Percentiles rank a stretch among this genome's conserved stretches.
phyloP scores from a whole-genome alignment of 2,888 invertebrate species.

The Folsomia candida region DNA sequence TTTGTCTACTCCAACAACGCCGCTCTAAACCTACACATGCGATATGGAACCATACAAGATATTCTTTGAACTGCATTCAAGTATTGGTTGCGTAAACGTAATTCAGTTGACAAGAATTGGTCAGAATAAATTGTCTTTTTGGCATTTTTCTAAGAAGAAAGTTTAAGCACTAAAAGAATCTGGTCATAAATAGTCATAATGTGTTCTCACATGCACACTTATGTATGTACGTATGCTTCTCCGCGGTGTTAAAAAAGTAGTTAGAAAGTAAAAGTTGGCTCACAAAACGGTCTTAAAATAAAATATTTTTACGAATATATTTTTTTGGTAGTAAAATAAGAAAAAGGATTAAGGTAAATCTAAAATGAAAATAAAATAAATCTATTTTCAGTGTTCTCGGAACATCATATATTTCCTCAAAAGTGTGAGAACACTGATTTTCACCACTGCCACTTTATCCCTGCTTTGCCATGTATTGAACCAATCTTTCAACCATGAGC shows the following conservation, averaged over 20 bases:
- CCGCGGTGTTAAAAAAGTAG: not conserved
- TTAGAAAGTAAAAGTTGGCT: not conserved
- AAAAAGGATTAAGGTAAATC: not conserved
- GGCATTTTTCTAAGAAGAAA: not conserved
- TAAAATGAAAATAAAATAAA: not conserved
- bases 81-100: too few species aligned
- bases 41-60: too few species aligned
- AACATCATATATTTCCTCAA: too few species aligned
- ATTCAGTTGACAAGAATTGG: too few species aligned
- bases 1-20: conserved; percentile 3
- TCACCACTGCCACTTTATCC: too few species aligned
- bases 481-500: not conserved
- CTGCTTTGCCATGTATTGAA: too few species aligned
- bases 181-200: too few species aligned
- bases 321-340: not conserved
- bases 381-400: not conserved
- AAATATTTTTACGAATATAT: not conserved
- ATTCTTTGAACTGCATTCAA: not conserved
- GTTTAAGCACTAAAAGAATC: too few species aligned
- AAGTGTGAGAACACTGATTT: not conserved
- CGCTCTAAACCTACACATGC: too few species aligned
- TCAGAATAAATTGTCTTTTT: too few species aligned
- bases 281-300: not conserved
- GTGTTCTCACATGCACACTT: too few species aligned
- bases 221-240: too few species aligned